Percentiles rank a stretch among this genome's conserved stretches.
phyloP scores from a whole-genome alignment of 1,140 invertebrate genomes.

The Drosophila subobscura region DNA sequence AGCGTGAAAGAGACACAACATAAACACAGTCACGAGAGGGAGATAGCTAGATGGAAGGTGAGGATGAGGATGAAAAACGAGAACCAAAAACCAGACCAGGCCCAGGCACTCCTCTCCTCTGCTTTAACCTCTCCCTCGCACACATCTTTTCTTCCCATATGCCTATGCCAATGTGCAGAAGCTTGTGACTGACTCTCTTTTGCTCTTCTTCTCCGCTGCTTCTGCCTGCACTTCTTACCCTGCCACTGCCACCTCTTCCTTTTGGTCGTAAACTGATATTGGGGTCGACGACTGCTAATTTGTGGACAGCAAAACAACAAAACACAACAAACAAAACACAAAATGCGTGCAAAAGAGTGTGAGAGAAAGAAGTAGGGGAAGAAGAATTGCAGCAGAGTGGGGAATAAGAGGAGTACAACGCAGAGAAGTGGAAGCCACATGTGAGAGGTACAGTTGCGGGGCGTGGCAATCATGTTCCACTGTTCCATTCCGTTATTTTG shows the following conservation, averaged over 20 bases:
- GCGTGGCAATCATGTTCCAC: constrained; percentile 44
- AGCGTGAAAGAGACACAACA: constrained; percentile 28
- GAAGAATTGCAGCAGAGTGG: constrained; percentile 1
- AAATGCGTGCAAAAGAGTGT: constrained; percentile 49
- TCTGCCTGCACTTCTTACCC: constrained; percentile 8
- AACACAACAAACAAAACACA: constrained; percentile 38
- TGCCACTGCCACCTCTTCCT: constrained; percentile 20
- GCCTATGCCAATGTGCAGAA: constrained; percentile 33
- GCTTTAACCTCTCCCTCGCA: background rate
- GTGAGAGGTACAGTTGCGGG: constrained; percentile 66
- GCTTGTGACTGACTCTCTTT: no score
- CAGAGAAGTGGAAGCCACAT: constrained; percentile 22
- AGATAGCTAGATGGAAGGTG: background rate
- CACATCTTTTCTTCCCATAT: background rate
- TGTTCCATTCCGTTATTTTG: constrained; percentile 3
- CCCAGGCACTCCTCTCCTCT: background rate
- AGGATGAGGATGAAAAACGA: background rate
- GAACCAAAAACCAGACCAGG: constrained; percentile 15
- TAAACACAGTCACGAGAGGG: background rate
- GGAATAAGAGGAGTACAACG: background rate
- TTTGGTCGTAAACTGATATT: constrained; percentile 76
- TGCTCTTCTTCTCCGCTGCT: background rate
- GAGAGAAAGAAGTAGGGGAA: constrained; percentile 36
- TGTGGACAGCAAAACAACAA: constrained; percentile 57
- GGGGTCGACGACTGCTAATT: constrained; percentile 81